Conservation (phyloP, 2,888 invertebrate species). For the Agriopis leucophaearia region DNA sequence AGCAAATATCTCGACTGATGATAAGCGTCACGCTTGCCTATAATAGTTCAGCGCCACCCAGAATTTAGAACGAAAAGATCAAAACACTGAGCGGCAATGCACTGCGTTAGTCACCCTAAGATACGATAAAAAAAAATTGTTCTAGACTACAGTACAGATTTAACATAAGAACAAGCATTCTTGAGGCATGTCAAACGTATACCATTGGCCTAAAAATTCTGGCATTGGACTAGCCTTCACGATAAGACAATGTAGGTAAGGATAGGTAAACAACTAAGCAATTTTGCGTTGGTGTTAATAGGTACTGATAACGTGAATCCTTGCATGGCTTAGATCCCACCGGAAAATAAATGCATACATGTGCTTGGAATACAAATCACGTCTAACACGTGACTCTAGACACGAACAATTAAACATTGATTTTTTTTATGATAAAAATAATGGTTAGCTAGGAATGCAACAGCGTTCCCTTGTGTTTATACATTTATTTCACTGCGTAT, state of each 20-base stretch:
- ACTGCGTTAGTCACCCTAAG: too few species aligned
- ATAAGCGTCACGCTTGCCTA: too few species aligned
- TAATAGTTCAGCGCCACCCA: too few species aligned
- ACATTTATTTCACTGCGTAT: background rate
- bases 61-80: too few species aligned
- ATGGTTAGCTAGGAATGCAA: background rate
- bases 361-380: slow-evolving; percentile 56
- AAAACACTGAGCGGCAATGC: too few species aligned
- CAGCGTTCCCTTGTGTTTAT: slow-evolving; percentile 1
- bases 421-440: slow-evolving; percentile 14
- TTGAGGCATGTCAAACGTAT: too few species aligned
- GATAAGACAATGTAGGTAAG: background rate
- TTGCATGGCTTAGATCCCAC: slow-evolving; percentile 49
- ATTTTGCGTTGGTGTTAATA: background rate
- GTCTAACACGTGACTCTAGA: slow-evolving; percentile 30
- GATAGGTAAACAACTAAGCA: slow-evolving; percentile 2
- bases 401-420: slow-evolving; percentile 24
- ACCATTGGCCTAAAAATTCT: too few species aligned
- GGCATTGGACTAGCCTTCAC: too few species aligned
- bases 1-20: too few species aligned
- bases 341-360: slow-evolving; percentile 46
- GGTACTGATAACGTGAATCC: slow-evolving; percentile 49
- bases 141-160: too few species aligned
- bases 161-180: too few species aligned
- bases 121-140: too few species aligned